Base-by-base conservation (phyloP, 2,797 vertebrate genomes). In the Stomatorhinus walkeri region DNA sequence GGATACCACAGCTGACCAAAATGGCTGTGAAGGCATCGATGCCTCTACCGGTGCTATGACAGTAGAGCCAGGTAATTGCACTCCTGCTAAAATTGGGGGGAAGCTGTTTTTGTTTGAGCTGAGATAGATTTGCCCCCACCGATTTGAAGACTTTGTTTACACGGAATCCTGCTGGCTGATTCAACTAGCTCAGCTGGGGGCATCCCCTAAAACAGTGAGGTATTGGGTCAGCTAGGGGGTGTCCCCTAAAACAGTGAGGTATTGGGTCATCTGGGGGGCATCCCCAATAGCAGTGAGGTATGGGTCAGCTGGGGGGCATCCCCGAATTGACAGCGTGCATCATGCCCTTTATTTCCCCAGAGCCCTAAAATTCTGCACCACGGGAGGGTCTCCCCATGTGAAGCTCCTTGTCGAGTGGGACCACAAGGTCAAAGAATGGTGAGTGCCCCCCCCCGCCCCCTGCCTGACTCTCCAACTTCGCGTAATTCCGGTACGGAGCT, bases 391-490 rank as follows among this genome's bases (percentile, higher is more conserved):
- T 1, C 93, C 94, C 0, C 97, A 99, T 0, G 92, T 98, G 87
- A 97, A 96, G 91, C 93, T 99, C 46, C 95, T 96, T 0, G 94
- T 96, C 0, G 98, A 99, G 90, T 99, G 98, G 98, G 97, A 98
- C 2, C 16, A 86, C 43, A 95, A 93, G 90, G 93, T 94, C 79
- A 98, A 98, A 91, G 97, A 98, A 91, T 92, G 96, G 98, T 98
- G 91, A 96, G 96, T 93, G 43, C 48, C 48, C 9, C 48, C 8
- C 6, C 2, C 28, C 2, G 22, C 22, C 59, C n/a, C 56, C 56
- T 5, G n/a, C 56, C n/a, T 24, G 56, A 9, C 56, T 22, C n/a
- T 6, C 56, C 6, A 8, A n/a, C 56, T 61, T 0, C n/a, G 7
- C 5, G 19, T 22, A 9, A 4, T 24, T 10, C 61, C 24, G 24